Evolutionary conservation across 1,140 invertebrate genomes (phyloP).

Genomic region (Camponotus vicinus): DNA sequence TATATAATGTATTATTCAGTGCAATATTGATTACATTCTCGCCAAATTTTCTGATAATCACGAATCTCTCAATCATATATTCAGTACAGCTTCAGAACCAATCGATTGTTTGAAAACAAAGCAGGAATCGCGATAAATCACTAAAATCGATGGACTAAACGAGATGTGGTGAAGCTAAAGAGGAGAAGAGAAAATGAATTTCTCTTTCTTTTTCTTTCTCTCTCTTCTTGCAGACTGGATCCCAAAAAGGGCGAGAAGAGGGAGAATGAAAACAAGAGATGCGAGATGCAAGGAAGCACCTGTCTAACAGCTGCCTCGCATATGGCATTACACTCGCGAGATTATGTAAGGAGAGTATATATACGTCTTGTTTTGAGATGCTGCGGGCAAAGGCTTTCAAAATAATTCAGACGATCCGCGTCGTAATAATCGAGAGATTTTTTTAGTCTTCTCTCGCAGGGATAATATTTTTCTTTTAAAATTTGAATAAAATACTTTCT

Average conservation of each 20-base stretch:
- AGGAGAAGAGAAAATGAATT: conserved; percentile 21
- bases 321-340: conserved; percentile 64
- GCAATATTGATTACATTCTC: conserved; percentile 9
- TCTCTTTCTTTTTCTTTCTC: neutral
- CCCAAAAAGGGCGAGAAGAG: conserved; percentile 12
- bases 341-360: conserved; percentile 73
- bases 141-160: conserved; percentile 60
- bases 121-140: conserved; percentile 72
- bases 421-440: neutral
- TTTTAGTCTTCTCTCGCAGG: neutral
- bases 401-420: conserved; percentile 26
- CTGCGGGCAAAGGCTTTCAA: neutral
- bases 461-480: neutral
- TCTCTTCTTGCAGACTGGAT: conserved; percentile 31
- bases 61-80: conserved; percentile 27
- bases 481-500: too few species aligned
- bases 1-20: neutral
- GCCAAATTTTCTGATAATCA: neutral
- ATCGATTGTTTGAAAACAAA: neutral
- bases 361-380: conserved; percentile 64
- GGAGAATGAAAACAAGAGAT: conserved; percentile 59
- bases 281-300: conserved; percentile 67
- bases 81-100: neutral
- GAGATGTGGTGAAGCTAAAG: conserved; percentile 19
- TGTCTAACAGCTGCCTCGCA: conserved; percentile 75